phyloP scores from a whole-genome alignment of 2,797 vertebrate genomes.

The Lithobates pipiens region DNA sequence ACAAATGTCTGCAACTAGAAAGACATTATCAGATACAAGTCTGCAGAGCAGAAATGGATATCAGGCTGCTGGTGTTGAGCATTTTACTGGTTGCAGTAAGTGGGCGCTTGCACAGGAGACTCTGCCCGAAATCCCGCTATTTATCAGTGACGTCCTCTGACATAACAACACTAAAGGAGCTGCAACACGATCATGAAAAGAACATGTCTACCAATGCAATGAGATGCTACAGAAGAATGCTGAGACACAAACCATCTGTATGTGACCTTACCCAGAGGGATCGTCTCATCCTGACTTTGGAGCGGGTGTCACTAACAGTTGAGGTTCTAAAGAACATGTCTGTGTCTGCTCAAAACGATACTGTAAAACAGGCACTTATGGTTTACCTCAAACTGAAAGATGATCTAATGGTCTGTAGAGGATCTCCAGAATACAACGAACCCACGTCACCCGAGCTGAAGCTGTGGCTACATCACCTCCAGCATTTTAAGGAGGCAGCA shows the following conservation, averaged over 20 bases:
- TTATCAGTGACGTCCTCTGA: neutral
- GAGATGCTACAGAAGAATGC: slow-evolving; percentile 5
- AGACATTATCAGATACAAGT: neutral
- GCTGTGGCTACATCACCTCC: slow-evolving; percentile 34
- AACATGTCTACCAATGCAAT: neutral
- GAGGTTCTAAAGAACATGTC: neutral
- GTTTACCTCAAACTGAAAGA: neutral
- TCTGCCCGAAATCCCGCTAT: neutral
- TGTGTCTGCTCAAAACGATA: neutral
- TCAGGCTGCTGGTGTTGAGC: neutral
- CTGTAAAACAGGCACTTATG: neutral
- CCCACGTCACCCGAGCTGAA: slow-evolving; percentile 3
- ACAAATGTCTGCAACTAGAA: neutral
- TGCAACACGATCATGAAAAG: neutral
- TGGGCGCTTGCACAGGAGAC: neutral
- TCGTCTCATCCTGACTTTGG: neutral
- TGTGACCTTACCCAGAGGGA: neutral
- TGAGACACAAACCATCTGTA: slow-evolving; percentile 3
- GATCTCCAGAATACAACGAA: neutral
- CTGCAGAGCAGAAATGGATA: neutral
- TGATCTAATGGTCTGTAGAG: neutral
- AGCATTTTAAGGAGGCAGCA: slow-evolving; percentile 10
- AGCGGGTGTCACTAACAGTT: neutral
- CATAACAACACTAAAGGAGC: neutral
- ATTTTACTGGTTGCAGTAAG: neutral